Evolutionary conservation across 2,888 invertebrate species (phyloP).

Genomic region (Cynaeus angustus): DNA sequence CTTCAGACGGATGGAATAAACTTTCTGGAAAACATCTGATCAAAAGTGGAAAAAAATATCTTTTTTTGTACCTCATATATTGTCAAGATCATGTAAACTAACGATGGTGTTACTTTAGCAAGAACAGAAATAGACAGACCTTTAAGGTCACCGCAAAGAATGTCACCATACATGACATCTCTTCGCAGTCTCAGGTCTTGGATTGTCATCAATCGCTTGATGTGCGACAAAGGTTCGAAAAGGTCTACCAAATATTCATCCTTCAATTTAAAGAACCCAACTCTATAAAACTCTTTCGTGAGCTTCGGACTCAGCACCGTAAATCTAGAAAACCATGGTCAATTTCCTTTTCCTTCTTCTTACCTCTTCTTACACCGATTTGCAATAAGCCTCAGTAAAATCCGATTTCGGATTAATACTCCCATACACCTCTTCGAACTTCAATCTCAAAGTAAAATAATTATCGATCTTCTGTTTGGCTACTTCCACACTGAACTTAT

Average conservation of each 20-base stretch:
- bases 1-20: not conserved
- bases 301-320: not conserved
- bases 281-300: not conserved
- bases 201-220: not conserved
- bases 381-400: too few relatives aligned
- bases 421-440: not conserved
- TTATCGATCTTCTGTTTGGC: conserved; percentile 12
- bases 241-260: not conserved
- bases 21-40: conserved; percentile 1
- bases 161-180: not conserved
- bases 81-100: not conserved
- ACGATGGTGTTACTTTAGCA: not conserved
- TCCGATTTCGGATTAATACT: not conserved
- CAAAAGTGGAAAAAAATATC: not conserved
- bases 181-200: not conserved
- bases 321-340: not conserved
- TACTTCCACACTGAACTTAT: conserved; percentile 6
- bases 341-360: not conserved
- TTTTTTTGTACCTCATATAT: not conserved
- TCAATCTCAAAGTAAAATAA: not conserved
- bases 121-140: not conserved
- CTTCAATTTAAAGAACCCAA: conserved; percentile 1
- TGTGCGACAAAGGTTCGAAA: not conserved
- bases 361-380: not conserved
- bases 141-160: not conserved